A percentile compares a stretch with the other conserved stretches of the same genome.
phyloP scores from a whole-genome alignment of 2,113 vertebrate genomes.

The Australoheros scitulus region DNA sequence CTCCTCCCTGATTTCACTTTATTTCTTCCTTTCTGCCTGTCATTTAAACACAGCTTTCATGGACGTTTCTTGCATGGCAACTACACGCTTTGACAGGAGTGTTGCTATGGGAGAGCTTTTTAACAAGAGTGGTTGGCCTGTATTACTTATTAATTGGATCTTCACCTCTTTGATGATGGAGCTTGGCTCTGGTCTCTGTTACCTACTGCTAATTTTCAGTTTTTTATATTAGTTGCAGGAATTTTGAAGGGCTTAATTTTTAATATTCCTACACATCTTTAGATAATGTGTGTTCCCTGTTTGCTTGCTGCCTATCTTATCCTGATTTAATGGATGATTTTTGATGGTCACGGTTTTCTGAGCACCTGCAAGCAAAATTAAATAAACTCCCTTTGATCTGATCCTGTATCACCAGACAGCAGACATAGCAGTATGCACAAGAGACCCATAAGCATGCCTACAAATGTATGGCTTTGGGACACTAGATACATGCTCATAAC shows the following conservation, averaged over 20 bases:
- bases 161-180: conserved; percentile 36
- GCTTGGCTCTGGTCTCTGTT: conserved; percentile 4
- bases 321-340: neutral
- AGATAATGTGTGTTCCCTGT: neutral
- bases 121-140: conserved; percentile 23
- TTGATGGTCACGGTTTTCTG: neutral
- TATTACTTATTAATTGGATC: conserved; percentile 55
- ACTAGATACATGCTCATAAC: neutral
- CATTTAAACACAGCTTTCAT: conserved; percentile 30
- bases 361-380: neutral
- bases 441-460: neutral
- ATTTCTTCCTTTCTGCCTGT: neutral
- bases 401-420: neutral
- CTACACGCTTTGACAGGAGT: conserved; percentile 44
- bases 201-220: neutral
- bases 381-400: neutral
- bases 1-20: neutral
- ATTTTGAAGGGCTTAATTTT: neutral
- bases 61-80: conserved; percentile 40
- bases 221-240: neutral
- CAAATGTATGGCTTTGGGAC: neutral
- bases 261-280: neutral
- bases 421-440: neutral
- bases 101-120: conserved; percentile 61
- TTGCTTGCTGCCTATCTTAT: neutral